Evolutionary conservation across 2,113 vertebrate genomes (phyloP).

Genomic region (Dendrocopos noguchii): DNA sequence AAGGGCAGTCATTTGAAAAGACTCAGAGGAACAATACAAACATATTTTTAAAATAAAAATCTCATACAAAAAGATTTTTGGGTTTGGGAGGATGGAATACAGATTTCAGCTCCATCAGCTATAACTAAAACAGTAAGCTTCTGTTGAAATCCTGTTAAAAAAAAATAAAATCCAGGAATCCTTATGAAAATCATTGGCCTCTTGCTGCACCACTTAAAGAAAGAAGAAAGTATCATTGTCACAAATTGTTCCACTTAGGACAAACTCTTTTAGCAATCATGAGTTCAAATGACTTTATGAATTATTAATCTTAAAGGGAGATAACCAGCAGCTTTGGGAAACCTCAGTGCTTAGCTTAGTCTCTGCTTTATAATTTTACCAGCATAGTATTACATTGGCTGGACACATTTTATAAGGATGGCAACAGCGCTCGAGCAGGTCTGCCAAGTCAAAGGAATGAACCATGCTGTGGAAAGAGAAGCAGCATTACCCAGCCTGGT

Average conservation of each 20-base stretch:
- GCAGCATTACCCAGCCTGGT: rapidly evolving
- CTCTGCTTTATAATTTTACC: background rate
- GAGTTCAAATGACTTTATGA: background rate
- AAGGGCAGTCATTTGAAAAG: slow-evolving; percentile 16
- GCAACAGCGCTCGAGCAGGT: no score
- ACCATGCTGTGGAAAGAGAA: rapidly evolving
- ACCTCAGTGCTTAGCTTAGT: background rate
- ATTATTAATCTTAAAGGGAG: background rate
- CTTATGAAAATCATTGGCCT: background rate
- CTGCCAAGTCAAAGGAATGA: background rate
- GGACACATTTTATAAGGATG: background rate
- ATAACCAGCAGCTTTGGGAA: background rate
- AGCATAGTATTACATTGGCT: rapidly evolving
- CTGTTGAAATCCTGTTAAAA: slow-evolving; percentile 4
- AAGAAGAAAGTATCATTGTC: background rate
- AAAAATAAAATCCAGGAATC: background rate
- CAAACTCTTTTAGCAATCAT: background rate
- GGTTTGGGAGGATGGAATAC: background rate
- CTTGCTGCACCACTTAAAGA: background rate
- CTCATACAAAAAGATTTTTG: slow-evolving; percentile 36
- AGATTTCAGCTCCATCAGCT: slow-evolving; percentile 29
- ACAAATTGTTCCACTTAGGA: background rate
- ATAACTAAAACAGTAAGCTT: slow-evolving; percentile 3
- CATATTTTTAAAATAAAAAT: slow-evolving; percentile 51
- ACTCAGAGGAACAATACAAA: slow-evolving; percentile 28